Conservation (phyloP, 2,113 vertebrate species). For the Tetrax tetrax region DNA sequence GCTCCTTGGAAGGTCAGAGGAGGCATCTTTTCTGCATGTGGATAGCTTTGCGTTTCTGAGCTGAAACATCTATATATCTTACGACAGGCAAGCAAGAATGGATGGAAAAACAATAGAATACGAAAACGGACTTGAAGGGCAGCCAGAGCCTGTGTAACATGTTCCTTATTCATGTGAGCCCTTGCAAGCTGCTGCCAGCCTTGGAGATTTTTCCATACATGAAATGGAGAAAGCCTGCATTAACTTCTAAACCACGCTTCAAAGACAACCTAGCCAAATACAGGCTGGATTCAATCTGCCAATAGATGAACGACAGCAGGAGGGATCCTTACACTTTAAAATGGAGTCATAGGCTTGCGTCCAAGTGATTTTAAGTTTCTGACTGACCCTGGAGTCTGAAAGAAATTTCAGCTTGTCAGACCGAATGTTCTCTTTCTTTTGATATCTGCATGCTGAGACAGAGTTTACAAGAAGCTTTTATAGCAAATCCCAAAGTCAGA, state of each 20-base stretch:
- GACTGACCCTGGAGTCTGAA: neutral
- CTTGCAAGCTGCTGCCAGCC: neutral
- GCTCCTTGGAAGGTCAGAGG: conserved; percentile 42
- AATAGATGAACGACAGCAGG: neutral
- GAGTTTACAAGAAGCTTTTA: conserved; percentile 13
- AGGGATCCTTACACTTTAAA: neutral
- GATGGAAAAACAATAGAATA: neutral
- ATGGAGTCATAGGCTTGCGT: neutral
- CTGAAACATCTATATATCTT: neutral
- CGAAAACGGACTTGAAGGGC: neutral
- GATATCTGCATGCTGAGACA: neutral
- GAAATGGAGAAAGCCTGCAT: neutral
- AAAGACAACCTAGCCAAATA: neutral
- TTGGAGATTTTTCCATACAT: neutral
- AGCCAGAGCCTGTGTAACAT: neutral
- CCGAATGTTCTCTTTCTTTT: neutral
- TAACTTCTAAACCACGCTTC: neutral
- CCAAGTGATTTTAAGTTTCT: conserved; percentile 3
- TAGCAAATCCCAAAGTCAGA: conserved; percentile 12
- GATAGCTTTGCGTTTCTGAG: neutral
- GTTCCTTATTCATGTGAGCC: neutral
- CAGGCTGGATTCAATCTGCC: neutral
- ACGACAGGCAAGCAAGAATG: neutral
- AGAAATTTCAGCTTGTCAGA: conserved; percentile 34
- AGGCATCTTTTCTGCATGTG: neutral